Percentiles rank a stretch among this genome's conserved stretches.
phyloP scores from a whole-genome alignment of 2,888 invertebrate genomes.

The Neoitamus cyanurus region DNA sequence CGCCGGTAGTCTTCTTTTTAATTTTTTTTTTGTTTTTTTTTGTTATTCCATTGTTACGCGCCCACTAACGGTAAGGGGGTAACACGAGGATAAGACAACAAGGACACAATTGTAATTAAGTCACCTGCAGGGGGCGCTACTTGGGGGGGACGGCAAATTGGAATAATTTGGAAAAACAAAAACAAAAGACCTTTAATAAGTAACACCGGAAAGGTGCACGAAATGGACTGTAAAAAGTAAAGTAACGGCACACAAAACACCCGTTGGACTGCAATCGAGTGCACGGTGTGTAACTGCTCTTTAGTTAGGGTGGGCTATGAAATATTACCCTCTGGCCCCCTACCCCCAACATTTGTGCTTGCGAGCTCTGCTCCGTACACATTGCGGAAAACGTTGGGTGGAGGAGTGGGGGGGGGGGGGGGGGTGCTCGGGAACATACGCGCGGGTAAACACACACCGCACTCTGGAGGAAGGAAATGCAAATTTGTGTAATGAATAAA shows the following conservation, averaged over 20 bases:
- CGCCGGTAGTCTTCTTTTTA: too few relatives aligned
- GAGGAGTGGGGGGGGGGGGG: background rate
- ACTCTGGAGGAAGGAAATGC: background rate
- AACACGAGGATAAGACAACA: constrained; percentile 14
- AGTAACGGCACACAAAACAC: background rate
- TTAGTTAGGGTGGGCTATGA: too few relatives aligned
- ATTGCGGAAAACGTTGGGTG: too few relatives aligned
- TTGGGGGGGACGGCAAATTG: background rate
- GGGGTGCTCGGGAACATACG: too few relatives aligned
- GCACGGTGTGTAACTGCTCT: too few relatives aligned
- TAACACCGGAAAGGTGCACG: background rate
- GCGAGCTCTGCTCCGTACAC: too few relatives aligned
- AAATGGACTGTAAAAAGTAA: background rate
- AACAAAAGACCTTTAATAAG: background rate
- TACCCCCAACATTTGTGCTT: too few relatives aligned
- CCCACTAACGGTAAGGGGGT: background rate
- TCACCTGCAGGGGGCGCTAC: too few relatives aligned
- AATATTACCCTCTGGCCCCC: too few relatives aligned
- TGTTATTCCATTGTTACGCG: too few relatives aligned
- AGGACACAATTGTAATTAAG: background rate
- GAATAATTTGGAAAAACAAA: background rate
- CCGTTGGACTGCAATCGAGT: too few relatives aligned
- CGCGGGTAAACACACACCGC: background rate
- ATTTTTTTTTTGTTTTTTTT: too few relatives aligned
- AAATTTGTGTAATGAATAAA: background rate